phyloP scores from a whole-genome alignment of 64 coral and sea anemone genomes.

The Montipora capricornis region DNA sequence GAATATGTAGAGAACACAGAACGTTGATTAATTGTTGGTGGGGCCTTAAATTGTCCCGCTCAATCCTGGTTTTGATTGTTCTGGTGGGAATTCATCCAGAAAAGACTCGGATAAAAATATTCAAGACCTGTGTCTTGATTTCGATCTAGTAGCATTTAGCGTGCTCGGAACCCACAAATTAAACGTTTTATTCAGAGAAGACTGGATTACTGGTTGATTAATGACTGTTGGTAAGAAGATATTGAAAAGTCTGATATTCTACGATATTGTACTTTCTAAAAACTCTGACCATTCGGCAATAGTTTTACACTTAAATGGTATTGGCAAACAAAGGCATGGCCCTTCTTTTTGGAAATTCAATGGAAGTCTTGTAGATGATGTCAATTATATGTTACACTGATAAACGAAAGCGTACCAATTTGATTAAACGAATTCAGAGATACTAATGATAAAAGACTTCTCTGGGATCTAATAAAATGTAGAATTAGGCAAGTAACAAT shows the following conservation, averaged over 20 bases:
- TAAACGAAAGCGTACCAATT: conserved; percentile 20
- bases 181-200: conserved; percentile 67
- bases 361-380: conserved; percentile 35
- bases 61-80: conserved; percentile 44
- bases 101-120: conserved; percentile 36
- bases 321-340: conserved; percentile 23
- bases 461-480: too few relatives aligned
- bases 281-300: conserved; percentile 53
- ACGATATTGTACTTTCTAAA: not conserved
- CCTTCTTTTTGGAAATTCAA: conserved; percentile 61
- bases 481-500: too few relatives aligned
- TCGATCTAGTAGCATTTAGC: conserved; percentile 48
- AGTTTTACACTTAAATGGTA: conserved; percentile 25
- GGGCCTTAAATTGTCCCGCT: conserved; percentile 33
- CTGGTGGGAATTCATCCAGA: conserved; percentile 28
- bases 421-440: conserved; percentile 27
- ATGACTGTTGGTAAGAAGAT: conserved; percentile 47
- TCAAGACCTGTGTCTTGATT: conserved; percentile 28
- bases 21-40: conserved; percentile 17
- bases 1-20: not conserved
- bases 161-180: conserved; percentile 30
- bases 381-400: conserved; percentile 18
- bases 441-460: conserved; percentile 18
- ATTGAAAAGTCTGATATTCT: conserved; percentile 26
- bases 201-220: conserved; percentile 66